Evolutionary conservation across 1,140 invertebrate genomes (phyloP), one percentile per base, ranked within the genome.

Genomic region (Coptotermes formosanus): DNA sequence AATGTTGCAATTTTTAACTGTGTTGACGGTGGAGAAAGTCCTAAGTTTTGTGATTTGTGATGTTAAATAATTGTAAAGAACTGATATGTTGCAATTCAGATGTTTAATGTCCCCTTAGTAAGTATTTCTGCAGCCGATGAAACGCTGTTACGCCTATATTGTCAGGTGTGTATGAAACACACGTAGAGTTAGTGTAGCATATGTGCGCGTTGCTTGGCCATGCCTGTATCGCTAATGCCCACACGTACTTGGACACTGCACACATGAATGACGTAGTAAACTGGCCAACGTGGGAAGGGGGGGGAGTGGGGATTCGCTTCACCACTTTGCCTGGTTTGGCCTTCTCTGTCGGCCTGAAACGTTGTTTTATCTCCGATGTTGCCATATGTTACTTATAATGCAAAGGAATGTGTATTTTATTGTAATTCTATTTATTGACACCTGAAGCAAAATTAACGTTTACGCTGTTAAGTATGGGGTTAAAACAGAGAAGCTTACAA

Each of bases 221-320:
- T 23, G 55, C 14, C 55, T 59, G 55, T 59, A 59, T 59, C 55
- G 21, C 38, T 38, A 38, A 14, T 75, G n/a, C 64, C 25, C 64
- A n/a, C 64, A 30, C 64, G n/a, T 25, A 30, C 64, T 14, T 30
- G 64, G 25, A 75, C 64, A 30, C 64, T 30, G n/a, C 64, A 75
- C n/a, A 75, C n/a, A 75, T 75, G 64, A 75, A 75, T 75, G 64
- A 75, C 64, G 64, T 75, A 75, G 64, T 75, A n/a, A 75, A 25
- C 25, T 75, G 64, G 9, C 25, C 8, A 25, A 9, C 14, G 55
- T 1, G 55, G 1, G 55, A 23, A 2, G 25, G 25, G 64, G 64
- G 25, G n/a, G 64, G 8, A 11, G 25, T n/a, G n/a, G n/a, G 8
- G n/a, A 1, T 16, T 23, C 21, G 25, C 21, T n/a, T n/a, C 64